Conservation (phyloP, 2,113 vertebrate species). For the Sigmodon hispidus region DNA sequence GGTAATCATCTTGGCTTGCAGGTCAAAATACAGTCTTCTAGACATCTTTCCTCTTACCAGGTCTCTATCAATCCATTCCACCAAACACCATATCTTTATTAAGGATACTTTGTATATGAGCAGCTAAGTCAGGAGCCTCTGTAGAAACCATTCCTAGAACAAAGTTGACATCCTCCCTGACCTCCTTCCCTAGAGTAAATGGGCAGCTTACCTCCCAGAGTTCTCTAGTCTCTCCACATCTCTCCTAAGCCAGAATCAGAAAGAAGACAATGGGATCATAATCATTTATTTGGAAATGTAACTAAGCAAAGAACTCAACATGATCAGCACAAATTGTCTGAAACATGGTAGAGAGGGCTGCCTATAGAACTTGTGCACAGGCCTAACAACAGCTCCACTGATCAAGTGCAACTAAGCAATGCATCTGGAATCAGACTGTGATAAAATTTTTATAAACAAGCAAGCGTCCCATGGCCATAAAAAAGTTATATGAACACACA, state of each 20-base stretch:
- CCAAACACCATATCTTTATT: neutral
- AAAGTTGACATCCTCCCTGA: neutral
- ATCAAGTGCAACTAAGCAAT: neutral
- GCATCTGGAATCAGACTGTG: neutral
- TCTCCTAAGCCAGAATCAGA: conserved; percentile 20
- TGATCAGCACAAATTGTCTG: conserved; percentile 15
- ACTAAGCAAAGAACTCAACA: neutral
- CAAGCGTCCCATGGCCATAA: neutral
- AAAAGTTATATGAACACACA: neutral
- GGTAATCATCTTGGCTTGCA: conserved; percentile 34
- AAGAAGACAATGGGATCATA: conserved; percentile 4
- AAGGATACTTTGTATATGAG: neutral
- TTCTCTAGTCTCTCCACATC: neutral
- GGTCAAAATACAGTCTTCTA: neutral
- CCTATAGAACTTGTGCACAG: neutral
- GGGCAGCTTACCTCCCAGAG: neutral
- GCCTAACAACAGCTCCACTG: neutral
- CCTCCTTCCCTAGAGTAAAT: neutral
- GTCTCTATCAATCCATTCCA: too few relatives aligned
- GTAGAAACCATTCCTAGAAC: neutral
- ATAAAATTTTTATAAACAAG: neutral
- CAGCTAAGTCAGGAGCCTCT: neutral
- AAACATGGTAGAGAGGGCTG: neutral
- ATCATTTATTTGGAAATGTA: neutral
- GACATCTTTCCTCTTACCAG: neutral